phyloP scores from a whole-genome alignment of 2,888 invertebrate genomes.

The Synanthedon vespiformis region DNA sequence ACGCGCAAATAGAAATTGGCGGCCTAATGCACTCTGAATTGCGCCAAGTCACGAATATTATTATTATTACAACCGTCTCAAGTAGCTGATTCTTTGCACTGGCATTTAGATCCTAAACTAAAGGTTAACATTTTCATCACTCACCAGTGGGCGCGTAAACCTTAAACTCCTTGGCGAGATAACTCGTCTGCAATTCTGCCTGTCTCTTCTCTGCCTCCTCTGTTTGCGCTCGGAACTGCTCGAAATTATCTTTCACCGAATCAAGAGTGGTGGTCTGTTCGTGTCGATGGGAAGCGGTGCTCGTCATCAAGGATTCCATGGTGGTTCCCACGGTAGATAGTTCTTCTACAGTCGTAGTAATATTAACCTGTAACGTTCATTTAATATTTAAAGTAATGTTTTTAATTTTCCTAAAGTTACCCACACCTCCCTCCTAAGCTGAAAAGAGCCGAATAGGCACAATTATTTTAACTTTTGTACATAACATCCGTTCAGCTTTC shows the following conservation, averaged over 20 bases:
- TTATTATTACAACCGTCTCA: too few relatives aligned
- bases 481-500: not conserved
- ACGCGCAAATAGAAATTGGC: too few relatives aligned
- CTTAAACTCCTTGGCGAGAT: constrained; percentile 36
- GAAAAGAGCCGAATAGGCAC: not conserved
- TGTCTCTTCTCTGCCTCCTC: constrained; percentile 4
- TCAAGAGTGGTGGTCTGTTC: not conserved
- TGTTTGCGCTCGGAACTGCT: not conserved
- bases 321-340: constrained; percentile 4
- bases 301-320: not conserved
- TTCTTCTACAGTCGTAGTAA: constrained; percentile 7
- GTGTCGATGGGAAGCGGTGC: not conserved
- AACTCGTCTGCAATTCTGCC: constrained; percentile 28
- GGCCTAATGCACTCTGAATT: too few relatives aligned
- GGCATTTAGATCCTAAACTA: too few relatives aligned
- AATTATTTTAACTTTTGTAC: not conserved
- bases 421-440: not conserved
- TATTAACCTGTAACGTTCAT: constrained; percentile 13
- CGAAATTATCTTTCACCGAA: not conserved
- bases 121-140: constrained; percentile 3
- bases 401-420: not conserved
- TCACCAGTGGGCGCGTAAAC: constrained; percentile 52
- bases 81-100: too few relatives aligned
- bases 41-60: too few relatives aligned
- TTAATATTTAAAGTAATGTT: too few relatives aligned